Evolutionary conservation across 2,888 invertebrate species (phyloP), one percentile per base, ranked within the genome.

Genomic region (Scotopteryx bipunctaria): DNA sequence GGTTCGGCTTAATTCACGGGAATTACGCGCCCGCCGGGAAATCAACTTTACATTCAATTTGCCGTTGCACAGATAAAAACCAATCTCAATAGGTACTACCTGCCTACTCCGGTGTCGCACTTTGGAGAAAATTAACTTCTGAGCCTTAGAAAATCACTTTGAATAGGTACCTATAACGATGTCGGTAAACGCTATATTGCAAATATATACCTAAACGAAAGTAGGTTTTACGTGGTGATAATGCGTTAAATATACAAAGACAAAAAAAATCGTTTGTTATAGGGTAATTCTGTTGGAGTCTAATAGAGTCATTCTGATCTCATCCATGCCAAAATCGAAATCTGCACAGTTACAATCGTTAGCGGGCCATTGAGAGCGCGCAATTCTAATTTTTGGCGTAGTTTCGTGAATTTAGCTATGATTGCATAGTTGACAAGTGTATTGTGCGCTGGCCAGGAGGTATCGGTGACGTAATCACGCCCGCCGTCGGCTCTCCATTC

Each of bases 21-120:
- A 54, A 49, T 48, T 54, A 54, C 54, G 44, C 62, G 78, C 76
- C 87, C 87, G 80, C 66, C 72, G 89, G 88, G 88, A 89, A 89
- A 89, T 89, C 89, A 82, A 86, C 88, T 89, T 89, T 86, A 83
- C 86, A 89, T 88, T 84, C 87, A 88, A 88, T 88, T 89, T 87
- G 73, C 62, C 71, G 70, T 67, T 78, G 84, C 84, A 81, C 86
- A 80, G 84, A 83, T 84, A 83, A 87, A 86, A 86, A 86, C 73
- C 86, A 88, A 87, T 88, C 88, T 84, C n/a, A n/a, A n/a, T n/a
- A n/a, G n/a, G 80, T 73, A 76, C 75, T 78, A 80, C 78, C 77
- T 78, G 74, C 61, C 64, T n/a, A n/a, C n/a, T n/a, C n/a, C n/a
- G n/a, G n/a, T n/a, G n/a, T n/a, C 46, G 48, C 21, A 37, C 54